phyloP scores from a whole-genome alignment of 1,140 invertebrate genomes.

The Orchesella cincta region DNA sequence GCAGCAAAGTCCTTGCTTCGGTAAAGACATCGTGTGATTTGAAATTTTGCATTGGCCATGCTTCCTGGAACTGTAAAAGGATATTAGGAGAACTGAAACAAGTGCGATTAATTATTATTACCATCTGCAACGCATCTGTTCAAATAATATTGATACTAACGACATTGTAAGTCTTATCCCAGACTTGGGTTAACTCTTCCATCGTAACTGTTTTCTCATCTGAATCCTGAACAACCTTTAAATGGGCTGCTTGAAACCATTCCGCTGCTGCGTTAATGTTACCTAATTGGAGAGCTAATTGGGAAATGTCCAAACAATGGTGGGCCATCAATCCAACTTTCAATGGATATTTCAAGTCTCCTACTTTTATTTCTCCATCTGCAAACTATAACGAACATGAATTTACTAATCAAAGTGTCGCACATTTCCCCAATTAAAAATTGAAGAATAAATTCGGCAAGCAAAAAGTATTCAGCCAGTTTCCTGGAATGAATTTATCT shows the following conservation, averaged over 20 bases:
- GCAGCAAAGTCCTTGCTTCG: background rate
- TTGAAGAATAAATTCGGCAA: background rate
- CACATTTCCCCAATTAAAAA: background rate
- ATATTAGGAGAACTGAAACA: background rate
- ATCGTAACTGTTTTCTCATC: background rate
- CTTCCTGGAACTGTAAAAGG: background rate
- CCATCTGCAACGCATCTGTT: background rate
- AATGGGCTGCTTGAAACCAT: constrained; percentile 7
- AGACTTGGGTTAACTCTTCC: background rate
- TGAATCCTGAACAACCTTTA: background rate
- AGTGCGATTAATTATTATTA: background rate
- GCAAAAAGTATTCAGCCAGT: too few relatives aligned
- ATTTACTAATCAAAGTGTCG: too few relatives aligned
- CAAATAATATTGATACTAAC: background rate
- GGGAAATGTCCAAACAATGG: background rate
- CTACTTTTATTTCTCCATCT: background rate
- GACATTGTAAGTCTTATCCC: background rate
- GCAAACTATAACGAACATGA: background rate
- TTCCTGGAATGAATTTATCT: background rate
- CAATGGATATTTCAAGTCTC: background rate
- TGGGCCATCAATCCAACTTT: background rate
- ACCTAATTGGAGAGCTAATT: background rate
- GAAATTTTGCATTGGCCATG: background rate
- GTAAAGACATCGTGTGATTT: constrained; percentile 1
- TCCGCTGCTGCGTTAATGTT: constrained; percentile 7